Evolutionary conservation across 2,888 invertebrate genomes (phyloP), one percentile per base, ranked within the genome.

Genomic region (Megamerina dolium): DNA sequence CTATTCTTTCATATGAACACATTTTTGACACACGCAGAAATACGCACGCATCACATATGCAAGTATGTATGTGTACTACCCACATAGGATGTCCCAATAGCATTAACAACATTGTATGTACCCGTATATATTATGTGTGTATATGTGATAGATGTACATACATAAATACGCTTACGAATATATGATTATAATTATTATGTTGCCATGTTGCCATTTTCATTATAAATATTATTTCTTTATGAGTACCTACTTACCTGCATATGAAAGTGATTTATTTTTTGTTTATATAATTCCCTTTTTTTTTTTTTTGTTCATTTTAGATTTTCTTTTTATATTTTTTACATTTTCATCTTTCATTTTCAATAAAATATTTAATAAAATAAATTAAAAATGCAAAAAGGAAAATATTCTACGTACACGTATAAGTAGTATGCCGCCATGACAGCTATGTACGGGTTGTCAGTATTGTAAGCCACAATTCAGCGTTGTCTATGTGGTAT

Each of bases 181-280:
- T 33, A 29, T 43, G 43, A 43, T 43, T 43, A 43, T 33, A 43
- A 43, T 43, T 43, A 43, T 36, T 33, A 34, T 18, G 37, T 16
- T 34, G 43, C 34, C 38, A 29, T 43, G 37, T n/a, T n/a, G n/a
- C n/a, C 37, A 43, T 43, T 38, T 43, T 38, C 43, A 34, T 38
- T 38, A 34, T n/a, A n/a, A n/a, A n/a, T n/a, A n/a, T n/a, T n/a
- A n/a, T n/a, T n/a, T n/a, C n/a, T n/a, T n/a, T n/a, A n/a, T n/a
- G n/a, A n/a, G n/a, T n/a, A n/a, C n/a, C n/a, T n/a, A n/a, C n/a
- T n/a, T n/a, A n/a, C n/a, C n/a, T n/a, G n/a, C n/a, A n/a, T n/a
- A n/a, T n/a, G n/a, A n/a, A n/a, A n/a, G n/a, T n/a, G n/a, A n/a
- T n/a, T n/a, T n/a, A n/a, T n/a, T n/a, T n/a, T n/a, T n/a, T n/a